Percentiles rank a stretch among this genome's conserved stretches.
Conservation (phyloP, 2,888 invertebrate genomes). For the Apodemia duryi region DNA sequence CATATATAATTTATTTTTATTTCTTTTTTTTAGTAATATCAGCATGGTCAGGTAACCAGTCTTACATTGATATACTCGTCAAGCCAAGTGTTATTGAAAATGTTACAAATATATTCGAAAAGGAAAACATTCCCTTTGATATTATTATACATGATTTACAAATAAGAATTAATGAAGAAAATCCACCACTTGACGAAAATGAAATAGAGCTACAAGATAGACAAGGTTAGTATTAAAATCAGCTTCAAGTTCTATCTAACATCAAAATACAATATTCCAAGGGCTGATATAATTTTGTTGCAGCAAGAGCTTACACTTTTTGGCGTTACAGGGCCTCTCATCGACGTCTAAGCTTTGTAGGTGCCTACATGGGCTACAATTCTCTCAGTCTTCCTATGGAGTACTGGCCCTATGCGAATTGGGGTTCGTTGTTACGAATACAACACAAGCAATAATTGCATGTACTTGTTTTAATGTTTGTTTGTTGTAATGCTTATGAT, state of each 20-base stretch:
- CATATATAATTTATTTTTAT: background rate
- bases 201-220: slow-evolving; percentile 84
- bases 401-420: slow-evolving; percentile 80
- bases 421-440: slow-evolving; percentile 77
- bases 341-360: slow-evolving; percentile 61
- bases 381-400: slow-evolving; percentile 78
- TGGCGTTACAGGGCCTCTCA: slow-evolving; percentile 76
- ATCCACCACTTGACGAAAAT: slow-evolving; percentile 84
- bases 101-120: slow-evolving; percentile 81
- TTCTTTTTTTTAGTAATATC: slow-evolving; percentile 72
- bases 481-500: background rate
- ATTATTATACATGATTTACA: slow-evolving; percentile 90
- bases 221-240: slow-evolving; percentile 74
- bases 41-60: slow-evolving; percentile 82
- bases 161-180: slow-evolving; percentile 87
- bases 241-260: background rate
- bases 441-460: slow-evolving; percentile 41
- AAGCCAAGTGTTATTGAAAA: slow-evolving; percentile 81
- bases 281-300: slow-evolving; percentile 65
- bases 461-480: slow-evolving; percentile 24
- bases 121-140: slow-evolving; percentile 82
- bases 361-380: slow-evolving; percentile 75
- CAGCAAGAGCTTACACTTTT: slow-evolving; percentile 79
- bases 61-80: slow-evolving; percentile 85
- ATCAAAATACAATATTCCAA: slow-evolving; percentile 46